Conservation (phyloP, 2,113 vertebrate species). For the Rhegmatorhina hoffmannsi region DNA sequence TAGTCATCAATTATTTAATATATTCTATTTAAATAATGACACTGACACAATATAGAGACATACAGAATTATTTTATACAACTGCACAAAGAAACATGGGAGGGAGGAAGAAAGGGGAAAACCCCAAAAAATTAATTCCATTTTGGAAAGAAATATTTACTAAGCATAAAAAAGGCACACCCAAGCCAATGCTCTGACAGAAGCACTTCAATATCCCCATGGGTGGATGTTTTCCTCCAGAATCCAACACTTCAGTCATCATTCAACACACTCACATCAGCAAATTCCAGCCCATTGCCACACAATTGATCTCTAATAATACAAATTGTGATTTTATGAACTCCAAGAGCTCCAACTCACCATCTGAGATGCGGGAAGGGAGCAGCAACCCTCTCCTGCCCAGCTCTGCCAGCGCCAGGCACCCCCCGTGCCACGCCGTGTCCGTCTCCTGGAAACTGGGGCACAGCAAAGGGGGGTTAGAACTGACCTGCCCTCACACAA, state of each 20-base stretch:
- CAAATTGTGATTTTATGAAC: not conserved
- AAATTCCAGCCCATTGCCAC: not conserved
- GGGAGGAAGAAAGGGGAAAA: constrained; percentile 29
- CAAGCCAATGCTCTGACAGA: constrained; percentile 30
- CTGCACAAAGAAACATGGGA: not conserved
- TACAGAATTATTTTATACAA: constrained; percentile 6
- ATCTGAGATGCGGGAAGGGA: constrained; percentile 88
- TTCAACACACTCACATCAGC: not conserved
- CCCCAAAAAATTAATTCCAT: constrained; percentile 29
- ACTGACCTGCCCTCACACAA: not conserved
- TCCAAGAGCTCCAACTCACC: constrained; percentile 75
- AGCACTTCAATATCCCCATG: not conserved
- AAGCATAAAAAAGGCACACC: constrained; percentile 17
- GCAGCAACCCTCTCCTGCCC: constrained; percentile 90
- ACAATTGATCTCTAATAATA: not conserved
- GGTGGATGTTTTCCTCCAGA: not conserved
- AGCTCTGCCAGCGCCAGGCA: constrained; percentile 95
- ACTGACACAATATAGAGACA: constrained; percentile 27
- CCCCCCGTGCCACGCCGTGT: constrained; percentile 93
- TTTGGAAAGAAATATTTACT: constrained; percentile 57
- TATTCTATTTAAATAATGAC: constrained; percentile 8
- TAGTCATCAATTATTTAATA: constrained; percentile 43
- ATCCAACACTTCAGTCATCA: not conserved
- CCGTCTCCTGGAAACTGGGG: constrained; percentile 90
- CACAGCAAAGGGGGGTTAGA: not conserved